Evolutionary conservation across 2,888 invertebrate species (phyloP).

Genomic region (Hoplodrina ambigua): DNA sequence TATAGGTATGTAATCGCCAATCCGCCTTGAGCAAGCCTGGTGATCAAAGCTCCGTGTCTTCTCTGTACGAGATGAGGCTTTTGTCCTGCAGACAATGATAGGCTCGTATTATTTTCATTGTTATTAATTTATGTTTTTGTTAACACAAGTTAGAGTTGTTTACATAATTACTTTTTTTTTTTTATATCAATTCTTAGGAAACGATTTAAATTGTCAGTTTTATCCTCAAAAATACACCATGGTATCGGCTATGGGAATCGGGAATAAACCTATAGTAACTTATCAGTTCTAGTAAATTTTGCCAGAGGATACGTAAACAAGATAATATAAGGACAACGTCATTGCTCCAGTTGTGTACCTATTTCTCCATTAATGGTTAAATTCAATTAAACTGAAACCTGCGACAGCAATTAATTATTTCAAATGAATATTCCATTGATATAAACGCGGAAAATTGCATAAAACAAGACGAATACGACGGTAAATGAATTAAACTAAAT

Average conservation of each 20-base stretch:
- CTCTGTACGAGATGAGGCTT: no score
- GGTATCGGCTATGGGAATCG: not conserved
- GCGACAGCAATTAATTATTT: slow-evolving; percentile 8
- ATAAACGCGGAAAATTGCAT: slow-evolving; percentile 1
- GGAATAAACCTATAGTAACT: slow-evolving; percentile 6
- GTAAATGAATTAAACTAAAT: not conserved
- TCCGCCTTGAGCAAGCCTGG: no score
- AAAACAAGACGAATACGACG: rapidly evolving
- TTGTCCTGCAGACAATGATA: no score
- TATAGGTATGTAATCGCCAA: no score
- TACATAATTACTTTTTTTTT: not conserved
- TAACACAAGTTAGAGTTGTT: not conserved
- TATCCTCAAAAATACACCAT: not conserved
- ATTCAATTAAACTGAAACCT: slow-evolving; percentile 5
- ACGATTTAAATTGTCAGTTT: not conserved
- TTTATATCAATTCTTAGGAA: not conserved
- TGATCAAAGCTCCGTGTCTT: no score
- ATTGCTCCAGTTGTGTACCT: not conserved
- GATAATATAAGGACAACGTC: slow-evolving; percentile 8
- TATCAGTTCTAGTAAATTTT: slow-evolving; percentile 23
- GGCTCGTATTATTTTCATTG: no score
- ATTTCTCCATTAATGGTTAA: slow-evolving; percentile 15
- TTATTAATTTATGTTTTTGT: slow-evolving; percentile 5
- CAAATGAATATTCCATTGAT: not conserved
- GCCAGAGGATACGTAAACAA: not conserved